Evolutionary conservation across 1,140 invertebrate species (phyloP).

Genomic region (Euura saliciscinereae): DNA sequence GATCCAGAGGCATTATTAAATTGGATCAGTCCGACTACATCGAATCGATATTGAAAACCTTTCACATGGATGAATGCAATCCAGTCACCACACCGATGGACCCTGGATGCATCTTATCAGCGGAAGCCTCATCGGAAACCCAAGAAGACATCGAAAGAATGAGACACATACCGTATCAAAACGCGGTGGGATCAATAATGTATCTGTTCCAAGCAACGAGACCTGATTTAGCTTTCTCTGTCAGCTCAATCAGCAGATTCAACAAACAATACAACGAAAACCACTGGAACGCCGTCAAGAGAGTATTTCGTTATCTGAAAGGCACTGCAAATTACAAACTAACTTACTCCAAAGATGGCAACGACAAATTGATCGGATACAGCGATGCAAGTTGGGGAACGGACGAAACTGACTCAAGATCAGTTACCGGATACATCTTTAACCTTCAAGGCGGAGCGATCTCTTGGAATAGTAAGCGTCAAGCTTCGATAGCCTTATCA

Average conservation of each 20-base stretch:
- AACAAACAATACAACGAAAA: constrained; percentile 32
- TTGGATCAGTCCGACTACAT: constrained; percentile 2
- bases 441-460: constrained; percentile 24
- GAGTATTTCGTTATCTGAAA: too few relatives aligned
- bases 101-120: neutral
- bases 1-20: neutral
- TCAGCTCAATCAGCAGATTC: too few relatives aligned
- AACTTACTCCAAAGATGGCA: constrained; percentile 15
- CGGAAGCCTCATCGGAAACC: constrained; percentile 14
- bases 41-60: constrained; percentile 23
- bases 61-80: constrained; percentile 21
- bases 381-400: constrained; percentile 39
- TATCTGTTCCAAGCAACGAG: too few relatives aligned
- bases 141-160: constrained; percentile 15
- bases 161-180: constrained; percentile 33
- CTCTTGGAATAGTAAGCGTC: constrained; percentile 41
- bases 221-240: constrained; percentile 48
- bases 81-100: constrained; percentile 10
- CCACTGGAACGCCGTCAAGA: constrained; percentile 33
- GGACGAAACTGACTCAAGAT: constrained; percentile 30
- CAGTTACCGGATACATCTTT: constrained; percentile 37
- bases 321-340: constrained; percentile 23
- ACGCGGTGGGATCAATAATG: too few relatives aligned
- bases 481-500: constrained; percentile 45
- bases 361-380: constrained; percentile 23